Percentiles rank a stretch among this genome's conserved stretches.
phyloP scores from a whole-genome alignment of 2,113 vertebrate species.

The Gracilinanus agilis region DNA sequence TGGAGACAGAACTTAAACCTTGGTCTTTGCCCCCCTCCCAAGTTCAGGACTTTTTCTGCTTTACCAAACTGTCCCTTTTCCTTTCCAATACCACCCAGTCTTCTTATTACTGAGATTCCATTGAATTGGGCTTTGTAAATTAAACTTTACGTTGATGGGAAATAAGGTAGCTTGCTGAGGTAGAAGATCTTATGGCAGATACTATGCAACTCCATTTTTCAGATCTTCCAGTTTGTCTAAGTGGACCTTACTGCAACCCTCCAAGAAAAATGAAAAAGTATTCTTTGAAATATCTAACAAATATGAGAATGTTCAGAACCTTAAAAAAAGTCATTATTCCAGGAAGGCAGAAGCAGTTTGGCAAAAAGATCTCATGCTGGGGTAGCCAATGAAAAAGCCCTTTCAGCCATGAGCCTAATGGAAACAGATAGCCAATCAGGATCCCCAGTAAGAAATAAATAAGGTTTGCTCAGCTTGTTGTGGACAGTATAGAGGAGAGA shows the following conservation, averaged over 20 bases:
- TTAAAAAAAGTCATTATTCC: slow-evolving; percentile 62
- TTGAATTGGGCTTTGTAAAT: slow-evolving; percentile 28
- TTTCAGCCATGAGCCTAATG: slow-evolving; percentile 57
- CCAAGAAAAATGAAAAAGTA: slow-evolving; percentile 41
- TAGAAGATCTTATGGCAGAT: neutral
- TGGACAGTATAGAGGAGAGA: neutral
- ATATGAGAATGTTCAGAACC: slow-evolving; percentile 63
- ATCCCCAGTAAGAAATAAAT: slow-evolving; percentile 53
- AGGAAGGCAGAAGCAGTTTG: slow-evolving; percentile 50
- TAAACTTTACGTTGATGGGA: neutral
- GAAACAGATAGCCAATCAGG: slow-evolving; percentile 56
- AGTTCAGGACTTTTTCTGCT: rapidly evolving
- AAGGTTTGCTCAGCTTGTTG: neutral
- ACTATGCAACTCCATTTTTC: neutral
- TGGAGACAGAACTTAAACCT: neutral
- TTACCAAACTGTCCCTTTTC: neutral
- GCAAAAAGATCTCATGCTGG: slow-evolving; percentile 23
- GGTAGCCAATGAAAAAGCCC: slow-evolving; percentile 55
- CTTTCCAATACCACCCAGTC: neutral
- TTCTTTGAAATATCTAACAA: slow-evolving; percentile 50
- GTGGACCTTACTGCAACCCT: neutral
- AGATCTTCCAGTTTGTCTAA: slow-evolving; percentile 43
- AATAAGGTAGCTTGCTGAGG: neutral
- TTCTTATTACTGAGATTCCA: neutral
- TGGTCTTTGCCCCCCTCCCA: neutral